Conservation (phyloP, 2,113 vertebrate genomes). For the Tapirus terrestris region DNA sequence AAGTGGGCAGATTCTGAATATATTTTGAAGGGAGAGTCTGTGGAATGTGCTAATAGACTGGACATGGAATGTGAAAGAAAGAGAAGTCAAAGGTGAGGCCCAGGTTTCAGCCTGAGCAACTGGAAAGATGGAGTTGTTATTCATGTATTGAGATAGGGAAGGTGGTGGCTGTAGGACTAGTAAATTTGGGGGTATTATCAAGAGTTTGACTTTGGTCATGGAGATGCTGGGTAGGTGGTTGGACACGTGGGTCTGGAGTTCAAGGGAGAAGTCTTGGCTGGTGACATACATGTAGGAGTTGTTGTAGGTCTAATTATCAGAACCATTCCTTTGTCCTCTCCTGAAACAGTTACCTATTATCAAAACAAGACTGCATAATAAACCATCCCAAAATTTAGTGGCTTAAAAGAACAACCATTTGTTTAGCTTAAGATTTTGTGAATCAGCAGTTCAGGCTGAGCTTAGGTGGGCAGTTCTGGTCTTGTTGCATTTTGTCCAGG, state of each 20-base stretch:
- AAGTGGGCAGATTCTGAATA: background rate
- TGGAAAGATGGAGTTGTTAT: background rate
- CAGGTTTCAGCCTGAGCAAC: background rate
- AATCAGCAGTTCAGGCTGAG: background rate
- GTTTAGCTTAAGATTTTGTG: background rate
- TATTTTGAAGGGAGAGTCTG: background rate
- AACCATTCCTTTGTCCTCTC: background rate
- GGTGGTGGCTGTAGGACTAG: background rate
- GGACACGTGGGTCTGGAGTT: background rate
- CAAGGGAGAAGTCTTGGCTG: background rate
- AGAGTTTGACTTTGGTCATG: background rate
- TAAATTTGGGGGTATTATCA: background rate
- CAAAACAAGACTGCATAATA: background rate
- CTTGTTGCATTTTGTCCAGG: background rate
- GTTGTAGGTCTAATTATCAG: background rate
- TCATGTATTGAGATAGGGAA: background rate
- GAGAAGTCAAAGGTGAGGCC: background rate
- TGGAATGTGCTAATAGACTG: background rate
- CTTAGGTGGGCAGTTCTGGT: background rate
- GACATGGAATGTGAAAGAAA: background rate
- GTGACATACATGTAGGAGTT: background rate
- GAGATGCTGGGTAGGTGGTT: background rate
- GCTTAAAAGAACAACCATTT: background rate
- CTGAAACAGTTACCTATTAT: background rate
- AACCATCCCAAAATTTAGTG: background rate